Conservation (phyloP, 2,797 vertebrate species). For the Alca torda region DNA sequence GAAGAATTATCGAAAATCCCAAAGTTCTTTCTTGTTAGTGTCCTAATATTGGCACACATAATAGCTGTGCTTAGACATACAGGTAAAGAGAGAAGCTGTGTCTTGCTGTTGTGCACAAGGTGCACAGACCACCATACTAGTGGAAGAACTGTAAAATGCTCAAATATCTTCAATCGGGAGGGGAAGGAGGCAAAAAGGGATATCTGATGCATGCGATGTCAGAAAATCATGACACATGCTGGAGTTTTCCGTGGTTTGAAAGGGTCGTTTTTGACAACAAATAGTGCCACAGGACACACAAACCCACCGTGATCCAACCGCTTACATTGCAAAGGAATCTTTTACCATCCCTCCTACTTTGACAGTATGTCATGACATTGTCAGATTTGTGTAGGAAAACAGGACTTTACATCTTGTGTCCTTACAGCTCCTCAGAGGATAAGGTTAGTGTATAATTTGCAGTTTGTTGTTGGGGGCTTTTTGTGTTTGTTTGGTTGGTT, state of each 20-base stretch:
- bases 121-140: neutral
- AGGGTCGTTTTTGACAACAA: neutral
- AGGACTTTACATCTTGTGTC: neutral
- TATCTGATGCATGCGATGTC: neutral
- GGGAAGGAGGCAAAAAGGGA: rapidly evolving
- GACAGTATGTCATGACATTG: neutral
- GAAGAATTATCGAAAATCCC: neutral
- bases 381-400: neutral
- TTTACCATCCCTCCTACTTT: neutral
- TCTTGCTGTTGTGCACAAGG: neutral
- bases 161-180: neutral
- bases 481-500: neutral
- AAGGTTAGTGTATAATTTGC: neutral
- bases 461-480: neutral
- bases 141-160: neutral
- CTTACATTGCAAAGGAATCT: neutral
- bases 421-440: neutral
- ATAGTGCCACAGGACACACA: neutral
- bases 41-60: neutral
- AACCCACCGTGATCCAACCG: neutral
- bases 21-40: neutral
- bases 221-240: neutral
- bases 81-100: neutral
- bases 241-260: neutral
- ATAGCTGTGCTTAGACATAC: neutral